Evolutionary conservation across 2,888 invertebrate genomes (phyloP).

Genomic region (Vandiemenella viatica): DNA sequence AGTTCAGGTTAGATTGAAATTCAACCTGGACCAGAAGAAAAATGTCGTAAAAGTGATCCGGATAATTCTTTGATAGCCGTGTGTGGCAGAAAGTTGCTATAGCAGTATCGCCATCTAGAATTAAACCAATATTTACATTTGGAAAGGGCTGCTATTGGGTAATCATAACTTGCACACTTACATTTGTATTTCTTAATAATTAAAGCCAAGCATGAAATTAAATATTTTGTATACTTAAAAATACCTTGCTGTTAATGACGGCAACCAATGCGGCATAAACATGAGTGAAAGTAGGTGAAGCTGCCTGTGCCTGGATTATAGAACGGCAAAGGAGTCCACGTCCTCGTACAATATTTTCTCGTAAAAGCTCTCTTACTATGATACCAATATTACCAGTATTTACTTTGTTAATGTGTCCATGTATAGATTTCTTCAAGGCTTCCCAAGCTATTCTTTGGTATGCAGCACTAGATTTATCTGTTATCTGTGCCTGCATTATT

Average conservation of each 20-base stretch:
- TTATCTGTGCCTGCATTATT: constrained; percentile 90
- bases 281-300: constrained; percentile 93
- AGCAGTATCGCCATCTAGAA: too few relatives aligned
- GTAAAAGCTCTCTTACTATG: constrained; percentile 78
- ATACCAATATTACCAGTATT: constrained; percentile 87
- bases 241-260: constrained; percentile 80
- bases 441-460: constrained; percentile 98
- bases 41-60: too few relatives aligned
- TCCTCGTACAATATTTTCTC: constrained; percentile 91
- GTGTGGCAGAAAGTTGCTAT: too few relatives aligned
- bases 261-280: constrained; percentile 93
- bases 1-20: too few relatives aligned
- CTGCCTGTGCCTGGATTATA: constrained; percentile 91
- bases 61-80: too few relatives aligned
- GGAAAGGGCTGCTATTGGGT: too few relatives aligned
- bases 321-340: constrained; percentile 85
- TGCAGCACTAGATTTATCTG: constrained; percentile 85
- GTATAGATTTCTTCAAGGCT: constrained; percentile 93
- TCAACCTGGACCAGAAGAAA: too few relatives aligned
- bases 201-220: too few relatives aligned
- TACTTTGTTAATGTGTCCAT: constrained; percentile 95
- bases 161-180: too few relatives aligned
- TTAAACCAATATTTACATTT: too few relatives aligned
- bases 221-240: too few relatives aligned
- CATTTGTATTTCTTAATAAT: too few relatives aligned